Percentiles rank a stretch among this genome's conserved stretches.
Evolutionary conservation across 2,888 invertebrate species (phyloP).

Genomic region (Pocota personata): DNA sequence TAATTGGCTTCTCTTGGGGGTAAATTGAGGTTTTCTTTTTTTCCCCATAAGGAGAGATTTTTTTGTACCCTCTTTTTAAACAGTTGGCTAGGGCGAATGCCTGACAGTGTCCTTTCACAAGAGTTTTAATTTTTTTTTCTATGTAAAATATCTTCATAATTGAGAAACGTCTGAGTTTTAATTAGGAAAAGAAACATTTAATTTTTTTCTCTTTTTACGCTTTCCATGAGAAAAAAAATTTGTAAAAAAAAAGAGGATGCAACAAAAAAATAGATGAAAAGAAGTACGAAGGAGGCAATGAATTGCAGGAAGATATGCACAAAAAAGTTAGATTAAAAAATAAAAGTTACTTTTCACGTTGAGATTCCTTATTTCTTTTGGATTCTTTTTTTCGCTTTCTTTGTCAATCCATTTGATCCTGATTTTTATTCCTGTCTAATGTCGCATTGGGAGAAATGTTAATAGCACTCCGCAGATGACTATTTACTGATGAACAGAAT

Average conservation of each 20-base stretch:
- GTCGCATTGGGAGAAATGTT: slow-evolving; percentile 46
- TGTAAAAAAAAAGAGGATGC: neutral
- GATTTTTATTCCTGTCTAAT: slow-evolving; percentile 64
- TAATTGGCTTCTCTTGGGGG: slow-evolving; percentile 55
- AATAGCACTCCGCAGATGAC: slow-evolving; percentile 34
- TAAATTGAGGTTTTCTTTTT: slow-evolving; percentile 27
- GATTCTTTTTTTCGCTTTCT: neutral
- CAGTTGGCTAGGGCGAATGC: neutral
- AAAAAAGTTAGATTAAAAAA: slow-evolving; percentile 60
- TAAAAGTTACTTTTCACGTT: slow-evolving; percentile 35
- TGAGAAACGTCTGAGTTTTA: slow-evolving; percentile 68
- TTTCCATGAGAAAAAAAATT: neutral
- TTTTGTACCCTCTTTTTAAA: neutral
- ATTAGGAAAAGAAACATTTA: slow-evolving; percentile 52
- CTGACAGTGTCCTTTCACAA: neutral
- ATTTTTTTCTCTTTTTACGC: neutral
- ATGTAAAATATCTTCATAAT: slow-evolving; percentile 71
- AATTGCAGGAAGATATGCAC: slow-evolving; percentile 4
- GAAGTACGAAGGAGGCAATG: neutral
- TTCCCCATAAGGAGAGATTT: neutral
- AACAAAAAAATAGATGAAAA: neutral
- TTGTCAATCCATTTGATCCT: slow-evolving; percentile 58
- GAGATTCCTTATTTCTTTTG: neutral
- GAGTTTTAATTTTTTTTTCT: neutral
- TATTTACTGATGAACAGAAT: slow-evolving; percentile 55